Conservation (phyloP, 1,140 invertebrate genomes). For the Magallana ariakensis region DNA sequence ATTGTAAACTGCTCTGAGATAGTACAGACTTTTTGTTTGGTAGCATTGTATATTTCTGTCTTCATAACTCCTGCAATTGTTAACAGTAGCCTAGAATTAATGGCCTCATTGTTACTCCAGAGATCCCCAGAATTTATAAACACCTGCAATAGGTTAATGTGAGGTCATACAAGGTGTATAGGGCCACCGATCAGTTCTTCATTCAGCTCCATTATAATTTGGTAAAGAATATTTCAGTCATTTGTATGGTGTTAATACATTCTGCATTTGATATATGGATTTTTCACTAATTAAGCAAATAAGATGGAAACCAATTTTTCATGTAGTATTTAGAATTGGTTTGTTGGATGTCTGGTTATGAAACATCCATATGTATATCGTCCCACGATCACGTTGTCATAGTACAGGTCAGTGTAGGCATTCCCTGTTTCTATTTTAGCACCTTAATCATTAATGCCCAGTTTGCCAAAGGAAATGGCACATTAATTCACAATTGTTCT, state of each 20-base stretch:
- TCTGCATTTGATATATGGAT: neutral
- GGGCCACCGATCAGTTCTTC: too few species aligned
- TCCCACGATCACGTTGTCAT: neutral
- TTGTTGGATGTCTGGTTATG: neutral
- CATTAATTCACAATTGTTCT: conserved; percentile 29
- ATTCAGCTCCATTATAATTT: too few species aligned
- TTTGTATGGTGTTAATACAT: too few species aligned
- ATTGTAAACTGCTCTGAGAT: too few species aligned
- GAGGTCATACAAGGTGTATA: neutral
- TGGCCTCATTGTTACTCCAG: conserved; percentile 17
- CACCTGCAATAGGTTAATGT: neutral
- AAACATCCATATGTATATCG: conserved; percentile 17
- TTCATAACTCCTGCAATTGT: neutral
- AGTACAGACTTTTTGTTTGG: too few species aligned
- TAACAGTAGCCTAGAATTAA: conserved; percentile 21
- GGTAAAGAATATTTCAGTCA: too few species aligned
- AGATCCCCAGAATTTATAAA: conserved; percentile 5
- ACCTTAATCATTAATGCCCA: neutral
- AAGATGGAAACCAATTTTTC: neutral
- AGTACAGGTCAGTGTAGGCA: neutral
- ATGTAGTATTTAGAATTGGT: neutral
- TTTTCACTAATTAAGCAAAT: neutral
- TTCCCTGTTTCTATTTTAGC: conserved; percentile 6
- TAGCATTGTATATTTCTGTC: neutral
- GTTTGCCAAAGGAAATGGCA: conserved; percentile 27